Base-by-base conservation (phyloP, 2,888 invertebrate species). In the Apamea monoglypha region DNA sequence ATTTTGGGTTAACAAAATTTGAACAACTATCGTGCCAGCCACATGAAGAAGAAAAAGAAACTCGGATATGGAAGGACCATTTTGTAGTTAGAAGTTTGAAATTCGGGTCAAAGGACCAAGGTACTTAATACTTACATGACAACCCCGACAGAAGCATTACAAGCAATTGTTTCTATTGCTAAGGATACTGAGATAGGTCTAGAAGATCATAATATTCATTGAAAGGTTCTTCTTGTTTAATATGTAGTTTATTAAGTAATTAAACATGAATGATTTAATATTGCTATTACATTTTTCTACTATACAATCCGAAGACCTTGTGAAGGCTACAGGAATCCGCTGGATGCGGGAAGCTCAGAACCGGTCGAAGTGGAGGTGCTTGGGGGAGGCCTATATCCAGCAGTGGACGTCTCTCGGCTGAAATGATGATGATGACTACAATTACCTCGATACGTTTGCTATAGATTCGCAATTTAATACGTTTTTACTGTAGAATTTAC, bases 401-500 rank as follows among this genome's bases (percentile, higher is more conserved):
- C 47, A 47, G 14, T 47, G 16, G 16, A 47, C 16, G 47, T 47
- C 16, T 16, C 16, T 47, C 47, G 47, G 47, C 47, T 47, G 16
- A 47, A 47, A 16, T 47, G 47, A 5, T 47, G 16, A 47, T 16
- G 47, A 2, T 2, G 47, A 5, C 47, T 47, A 16, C 5, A 47
- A 47, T 47, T 14, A 47, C 25, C 16, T 75, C 25, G 12, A 29
- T 25, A 53, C 7, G 21, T 50, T 29, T 25, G 64, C n/a, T 8
- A 29, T 12, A 66, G 32, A 59, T 32, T 10, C 8, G 16, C 67
- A 76, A 61, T 84, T 78, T 74, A 68, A 80, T 78, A 68, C 16
- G 66, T 63, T 76, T 80, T 36, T 64, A n/a, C 53, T 59, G 2
- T 36, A 70, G 47, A 56, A 36, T 69, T 72, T 63, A 66, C 74